Evolutionary conservation across 2,113 vertebrate genomes (phyloP).

Genomic region (Petroica traversi): DNA sequence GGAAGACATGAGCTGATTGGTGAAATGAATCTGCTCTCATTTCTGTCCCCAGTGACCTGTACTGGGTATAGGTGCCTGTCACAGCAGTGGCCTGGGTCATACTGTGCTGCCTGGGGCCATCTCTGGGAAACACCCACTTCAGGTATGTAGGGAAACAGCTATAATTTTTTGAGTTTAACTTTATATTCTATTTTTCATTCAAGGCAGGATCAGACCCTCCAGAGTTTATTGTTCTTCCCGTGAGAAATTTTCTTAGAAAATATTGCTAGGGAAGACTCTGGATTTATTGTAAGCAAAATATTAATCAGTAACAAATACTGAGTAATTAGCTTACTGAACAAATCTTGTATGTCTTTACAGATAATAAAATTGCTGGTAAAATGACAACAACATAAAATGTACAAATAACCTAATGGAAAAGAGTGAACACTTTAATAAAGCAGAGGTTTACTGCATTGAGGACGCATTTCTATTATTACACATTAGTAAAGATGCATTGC

Average conservation of each 20-base stretch:
- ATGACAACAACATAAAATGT: background rate
- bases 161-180: background rate
- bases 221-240: background rate
- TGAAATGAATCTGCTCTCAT: background rate
- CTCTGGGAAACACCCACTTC: background rate
- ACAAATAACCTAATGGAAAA: background rate
- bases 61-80: background rate
- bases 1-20: background rate
- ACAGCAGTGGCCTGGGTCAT: background rate
- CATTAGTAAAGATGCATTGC: background rate
- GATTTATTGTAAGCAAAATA: background rate
- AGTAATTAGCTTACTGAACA: background rate
- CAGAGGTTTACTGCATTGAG: background rate
- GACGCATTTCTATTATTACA: background rate
- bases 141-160: background rate
- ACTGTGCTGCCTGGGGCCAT: background rate
- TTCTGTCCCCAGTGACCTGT: background rate
- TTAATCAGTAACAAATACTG: background rate
- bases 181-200: background rate
- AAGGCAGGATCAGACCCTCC: background rate
- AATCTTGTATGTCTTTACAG: background rate
- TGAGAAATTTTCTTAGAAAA: background rate
- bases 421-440: slow-evolving; percentile 18
- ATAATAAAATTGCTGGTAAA: background rate
- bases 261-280: background rate